These are phyloP conservation scores for Mareca strepera DNA, from an alignment of 2,797 vertebrate species.

Conservation along the genomic window DNA sequence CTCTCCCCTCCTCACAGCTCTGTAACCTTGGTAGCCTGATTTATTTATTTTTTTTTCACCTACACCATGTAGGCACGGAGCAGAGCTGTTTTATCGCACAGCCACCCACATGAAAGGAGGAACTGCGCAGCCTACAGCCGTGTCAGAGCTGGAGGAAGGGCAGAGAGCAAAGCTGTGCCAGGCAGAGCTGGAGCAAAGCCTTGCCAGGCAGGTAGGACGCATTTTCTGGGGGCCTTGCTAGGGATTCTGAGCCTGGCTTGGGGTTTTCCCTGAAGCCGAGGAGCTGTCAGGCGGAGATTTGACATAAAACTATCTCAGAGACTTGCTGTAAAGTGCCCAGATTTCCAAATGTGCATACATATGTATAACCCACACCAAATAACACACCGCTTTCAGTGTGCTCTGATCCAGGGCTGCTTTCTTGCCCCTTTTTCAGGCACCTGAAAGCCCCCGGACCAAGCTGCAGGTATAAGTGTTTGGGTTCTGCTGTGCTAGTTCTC, in stretches of 20 bases:
- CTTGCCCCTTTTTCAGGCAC: not conserved
- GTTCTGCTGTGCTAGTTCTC: not conserved
- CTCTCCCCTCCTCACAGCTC: not conserved
- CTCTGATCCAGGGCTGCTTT: not conserved
- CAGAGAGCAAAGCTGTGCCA: not conserved
- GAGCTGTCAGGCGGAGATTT: not conserved
- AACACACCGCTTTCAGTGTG: accelerated
- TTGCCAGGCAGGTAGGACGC: not conserved
- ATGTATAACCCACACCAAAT: not conserved
- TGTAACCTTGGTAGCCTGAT: not conserved
- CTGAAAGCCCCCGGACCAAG: not conserved
- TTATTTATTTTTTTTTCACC: not conserved
- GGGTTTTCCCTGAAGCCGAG: not conserved
- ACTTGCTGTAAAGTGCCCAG: not conserved
- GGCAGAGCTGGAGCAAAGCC: not conserved
- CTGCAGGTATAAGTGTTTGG: not conserved
- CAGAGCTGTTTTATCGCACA: not conserved
- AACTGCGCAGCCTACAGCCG: not conserved
- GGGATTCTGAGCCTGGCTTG: not conserved
- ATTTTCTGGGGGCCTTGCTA: not conserved
- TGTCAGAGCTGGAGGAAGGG: not conserved
- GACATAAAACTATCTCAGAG: not conserved
- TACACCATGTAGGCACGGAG: not conserved
- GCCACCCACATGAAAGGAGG: not conserved
- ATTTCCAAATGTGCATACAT: not conserved